Evolutionary conservation across 2,113 vertebrate genomes (phyloP), one percentile per base, ranked within the genome.

Genomic region (Labeo catla): DNA sequence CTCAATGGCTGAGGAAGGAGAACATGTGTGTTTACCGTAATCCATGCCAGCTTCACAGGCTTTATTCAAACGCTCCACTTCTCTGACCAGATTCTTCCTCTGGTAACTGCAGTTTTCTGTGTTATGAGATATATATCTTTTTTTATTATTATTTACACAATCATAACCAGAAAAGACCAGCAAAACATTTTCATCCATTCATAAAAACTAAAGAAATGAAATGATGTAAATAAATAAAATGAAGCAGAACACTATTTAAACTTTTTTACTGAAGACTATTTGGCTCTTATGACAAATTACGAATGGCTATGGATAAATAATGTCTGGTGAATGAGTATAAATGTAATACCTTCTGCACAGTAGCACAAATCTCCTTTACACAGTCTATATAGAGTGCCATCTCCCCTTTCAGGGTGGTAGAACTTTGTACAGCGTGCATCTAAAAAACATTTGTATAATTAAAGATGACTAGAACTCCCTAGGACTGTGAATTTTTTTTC

Each of bases 61-160:
- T 0, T 85, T 94, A 0, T 88, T 78, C 0, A 91, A 86, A 6
- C 96, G 94, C 0, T 89, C 87, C 0, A 89, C 16, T 83, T 61
- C 21, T 49, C 0, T 0, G 10, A 88, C 83, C 0, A 90, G 49
- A 0, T 34, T 0, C 0, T 92, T 92, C 0, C 93, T 95, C 76
- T 88, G 94, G 72, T 93, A 76, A 86, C 95, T 96, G 92, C 97
- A 98, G 86, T 92, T 95, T 87, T 97, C 97, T 98, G 91, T 13
- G 11, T 63, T 9, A 83, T 52, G n/a, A 3, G 6, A 85, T 13
- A 23, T 23, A 4, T 1, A 39, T 39, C 5, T 47, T 47, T 47
- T 47, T 50, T 28, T 15, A 84, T 9, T 11, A n/a, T 23, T 61
- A 61, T 8, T 28, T 28, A 28, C 9, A 28, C n/a, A 23, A 28